Evolutionary conservation across 2,888 invertebrate species (phyloP).

Genomic region (Pseudoips prasinana): DNA sequence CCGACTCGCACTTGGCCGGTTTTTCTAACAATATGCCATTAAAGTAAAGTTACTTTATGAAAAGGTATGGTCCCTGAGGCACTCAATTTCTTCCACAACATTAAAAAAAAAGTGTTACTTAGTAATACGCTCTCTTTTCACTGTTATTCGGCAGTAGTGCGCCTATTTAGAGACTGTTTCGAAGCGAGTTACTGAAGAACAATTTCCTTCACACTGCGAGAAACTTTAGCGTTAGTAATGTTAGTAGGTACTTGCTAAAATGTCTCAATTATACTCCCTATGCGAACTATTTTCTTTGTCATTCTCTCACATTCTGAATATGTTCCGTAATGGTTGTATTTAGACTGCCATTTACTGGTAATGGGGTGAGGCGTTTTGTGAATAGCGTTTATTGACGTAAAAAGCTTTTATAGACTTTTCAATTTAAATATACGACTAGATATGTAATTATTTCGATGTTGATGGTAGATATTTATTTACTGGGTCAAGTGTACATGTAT

Average conservation of each 20-base stretch:
- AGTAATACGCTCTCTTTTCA: slow-evolving; percentile 9
- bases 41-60: too few relatives aligned
- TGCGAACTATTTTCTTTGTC: slow-evolving; percentile 45
- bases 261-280: slow-evolving; percentile 50
- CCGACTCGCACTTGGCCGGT: too few relatives aligned
- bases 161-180: slow-evolving; percentile 16
- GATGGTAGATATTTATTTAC: too few relatives aligned
- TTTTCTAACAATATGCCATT: too few relatives aligned
- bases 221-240: slow-evolving; percentile 37
- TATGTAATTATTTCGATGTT: too few relatives aligned
- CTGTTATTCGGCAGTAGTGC: slow-evolving; percentile 15
- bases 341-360: slow-evolving; percentile 4
- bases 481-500: too few relatives aligned
- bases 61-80: too few relatives aligned
- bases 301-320: slow-evolving; percentile 20
- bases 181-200: slow-evolving; percentile 34
- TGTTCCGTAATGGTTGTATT: slow-evolving; percentile 13
- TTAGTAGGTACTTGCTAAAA: slow-evolving; percentile 41
- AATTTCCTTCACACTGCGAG: slow-evolving; percentile 39
- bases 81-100: slow-evolving; percentile 11
- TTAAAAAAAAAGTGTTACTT: slow-evolving; percentile 17
- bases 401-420: too few relatives aligned
- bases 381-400: too few relatives aligned
- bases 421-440: too few relatives aligned
- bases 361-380: too few relatives aligned